These are phyloP conservation scores for Drosophila suzukii DNA, from an alignment of 1,140 invertebrate species.

Conservation along the genomic window DNA sequence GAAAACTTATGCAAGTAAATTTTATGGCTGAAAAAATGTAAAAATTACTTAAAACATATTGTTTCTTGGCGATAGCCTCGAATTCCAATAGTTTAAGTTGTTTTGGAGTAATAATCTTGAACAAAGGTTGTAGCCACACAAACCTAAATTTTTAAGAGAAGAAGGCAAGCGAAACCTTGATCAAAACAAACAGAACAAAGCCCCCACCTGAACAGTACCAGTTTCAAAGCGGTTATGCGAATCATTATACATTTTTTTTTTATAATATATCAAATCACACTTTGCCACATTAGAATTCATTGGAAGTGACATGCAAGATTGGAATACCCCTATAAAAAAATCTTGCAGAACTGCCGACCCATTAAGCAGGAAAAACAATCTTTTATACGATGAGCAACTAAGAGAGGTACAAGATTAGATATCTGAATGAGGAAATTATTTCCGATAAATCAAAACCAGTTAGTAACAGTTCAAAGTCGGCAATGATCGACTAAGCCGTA, in stretches of 20 bases:
- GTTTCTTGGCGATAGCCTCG: not conserved
- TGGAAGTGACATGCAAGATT: constrained; percentile 44
- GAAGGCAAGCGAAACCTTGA: constrained; percentile 49
- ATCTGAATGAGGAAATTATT: constrained; percentile 35
- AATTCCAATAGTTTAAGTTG: not conserved
- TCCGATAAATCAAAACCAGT: constrained; percentile 18
- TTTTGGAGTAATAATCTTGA: constrained; percentile 2
- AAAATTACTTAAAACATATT: constrained; percentile 17
- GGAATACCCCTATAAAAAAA: constrained; percentile 31
- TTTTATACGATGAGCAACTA: constrained; percentile 32
- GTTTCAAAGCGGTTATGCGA: constrained; percentile 55
- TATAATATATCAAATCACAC: constrained; percentile 47
- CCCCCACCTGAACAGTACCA: constrained; percentile 46
- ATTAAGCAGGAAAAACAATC: constrained; percentile 46
- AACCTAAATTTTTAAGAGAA: constrained; percentile 50
- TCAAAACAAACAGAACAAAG: constrained; percentile 43
- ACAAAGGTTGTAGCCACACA: constrained; percentile 16
- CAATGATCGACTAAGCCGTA: constrained; percentile 17
- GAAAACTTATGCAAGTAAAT: constrained; percentile 28
- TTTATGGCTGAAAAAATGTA: constrained; percentile 4
- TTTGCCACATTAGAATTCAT: constrained; percentile 40
- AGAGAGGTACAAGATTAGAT: constrained; percentile 24
- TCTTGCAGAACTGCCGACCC: constrained; percentile 47
- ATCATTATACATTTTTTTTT: constrained; percentile 48
- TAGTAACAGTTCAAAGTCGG: constrained; percentile 44